These are phyloP conservation scores for Acropternis orthonyx DNA, from an alignment of 2,797 vertebrate species.

Conservation along the genomic window DNA sequence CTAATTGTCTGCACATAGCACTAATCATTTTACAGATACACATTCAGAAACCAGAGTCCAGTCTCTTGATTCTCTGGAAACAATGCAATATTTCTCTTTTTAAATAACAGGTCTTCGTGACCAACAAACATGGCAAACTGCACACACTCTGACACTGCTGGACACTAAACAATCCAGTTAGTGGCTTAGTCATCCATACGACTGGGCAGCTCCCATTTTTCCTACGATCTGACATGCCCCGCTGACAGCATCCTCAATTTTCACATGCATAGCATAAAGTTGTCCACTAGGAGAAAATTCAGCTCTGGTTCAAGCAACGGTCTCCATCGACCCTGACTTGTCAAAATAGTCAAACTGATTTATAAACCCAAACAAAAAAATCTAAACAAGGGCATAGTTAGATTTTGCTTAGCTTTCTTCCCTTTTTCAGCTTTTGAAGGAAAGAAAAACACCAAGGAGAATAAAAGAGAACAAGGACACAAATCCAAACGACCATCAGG, in stretches of 20 bases:
- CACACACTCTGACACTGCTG: background rate
- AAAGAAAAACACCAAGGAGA: background rate
- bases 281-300: background rate
- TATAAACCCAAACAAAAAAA: background rate
- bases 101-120: background rate
- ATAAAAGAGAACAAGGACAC: background rate
- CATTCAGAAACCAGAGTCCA: background rate
- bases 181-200: background rate
- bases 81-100: background rate
- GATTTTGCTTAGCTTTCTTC: background rate
- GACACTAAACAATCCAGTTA: background rate
- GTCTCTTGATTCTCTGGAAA: background rate
- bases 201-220: background rate
- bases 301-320: background rate
- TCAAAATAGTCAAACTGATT: background rate
- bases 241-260: background rate
- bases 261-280: background rate
- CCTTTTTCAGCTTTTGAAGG: background rate
- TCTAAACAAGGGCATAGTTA: background rate
- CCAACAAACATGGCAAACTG: background rate
- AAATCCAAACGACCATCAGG: background rate
- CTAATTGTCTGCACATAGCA: background rate
- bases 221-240: background rate
- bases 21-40: background rate
- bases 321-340: background rate